Base-by-base conservation (phyloP, 2,888 invertebrate species). In the Rotaria socialis region DNA sequence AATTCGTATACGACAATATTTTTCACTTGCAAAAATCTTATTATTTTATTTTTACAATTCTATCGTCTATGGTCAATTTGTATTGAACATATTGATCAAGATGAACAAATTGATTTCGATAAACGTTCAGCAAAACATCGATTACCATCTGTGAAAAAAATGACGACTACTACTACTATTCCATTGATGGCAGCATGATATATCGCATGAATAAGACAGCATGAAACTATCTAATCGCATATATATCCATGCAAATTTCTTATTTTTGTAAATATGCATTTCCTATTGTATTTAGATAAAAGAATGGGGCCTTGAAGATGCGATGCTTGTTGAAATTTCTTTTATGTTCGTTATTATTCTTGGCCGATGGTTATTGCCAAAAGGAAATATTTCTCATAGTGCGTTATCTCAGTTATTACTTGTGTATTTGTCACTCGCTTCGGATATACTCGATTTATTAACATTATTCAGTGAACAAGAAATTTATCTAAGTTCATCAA, bases 351-450 rank as follows among this genome's bases (percentile, higher is more conserved):
- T 86, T 16, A 60, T 86, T 27, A 86, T 86, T 24, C 84, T 86
- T 19, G 86, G 84, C 6, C 58, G 86, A 58, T 86, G 86, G 86
- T 60, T 86, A 60, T 85, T 86, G 41, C 86, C 86, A 55, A 86
- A 84, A 84, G 86, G 86, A 14, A 86, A 88, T 43, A 88, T 91
- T 84, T 89, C 90, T 24, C 88, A 91, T 22, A 90, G 91, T 85
- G 90, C 91, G 84, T 89, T 91, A 22, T 91, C 91, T 0, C 91
- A 91, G 87, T 89, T 91, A 10, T 89, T 91, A 22, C 89, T 91
- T 84, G 91, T 91, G 84, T 91, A 91, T 88, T 89, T 91, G 85
- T 91, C 90, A 50, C 90, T 91, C 87, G 90, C 90, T 0, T 89
- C 89, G 14, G 90, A 90, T 87, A 89, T 89, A 87, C 89, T 90